Evolutionary conservation across 1,140 invertebrate species (phyloP), one percentile per base, ranked within the genome.

Genomic region (Drosophila kohkoa): DNA sequence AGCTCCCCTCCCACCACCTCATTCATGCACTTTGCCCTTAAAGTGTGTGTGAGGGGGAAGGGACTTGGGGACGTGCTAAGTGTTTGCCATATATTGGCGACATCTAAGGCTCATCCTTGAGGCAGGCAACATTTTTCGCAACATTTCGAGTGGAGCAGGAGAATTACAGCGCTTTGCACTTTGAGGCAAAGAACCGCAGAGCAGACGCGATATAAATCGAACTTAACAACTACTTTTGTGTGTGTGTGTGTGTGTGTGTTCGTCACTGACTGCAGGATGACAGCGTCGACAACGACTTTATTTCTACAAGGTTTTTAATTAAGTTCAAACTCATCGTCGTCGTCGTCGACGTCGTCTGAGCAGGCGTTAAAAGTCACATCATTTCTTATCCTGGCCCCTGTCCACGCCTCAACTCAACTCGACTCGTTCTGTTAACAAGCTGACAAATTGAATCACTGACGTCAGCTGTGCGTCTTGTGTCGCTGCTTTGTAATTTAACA

Each of bases 251-350:
- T n/a, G 20, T 25, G 20, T 25, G 3, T 25, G 20, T 25, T n/a
- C n/a, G n/a, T n/a, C n/a, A n/a, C n/a, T n/a, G n/a, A n/a, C n/a
- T n/a, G n/a, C 32, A 38, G 54, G 32, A 35, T 55, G 46, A 62
- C 59, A 62, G 16, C 16, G 7, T 7, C 15, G 72, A 25, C 57
- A 52, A 49, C 60, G 54, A 16, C 16, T 72, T 87, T 87, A 82
- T 77, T 79, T 68, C 74, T 75, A 91, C 87, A 87, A 87, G 83
- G 77, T 77, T 90, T 90, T 90, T 90, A 90, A 90, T 90, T 90
- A 90, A 90, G 88, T 86, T 83, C 81, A 74, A 86, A 83, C 67
- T 69, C 46, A 5, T 58, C 35, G 43, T 57, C 38, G 46, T 58
- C 49, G 15, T 2, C 20, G 20, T n/a, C n/a, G n/a, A n/a, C n/a